phyloP scores from a whole-genome alignment of 2,888 invertebrate species.

The Branchellion lobata region DNA sequence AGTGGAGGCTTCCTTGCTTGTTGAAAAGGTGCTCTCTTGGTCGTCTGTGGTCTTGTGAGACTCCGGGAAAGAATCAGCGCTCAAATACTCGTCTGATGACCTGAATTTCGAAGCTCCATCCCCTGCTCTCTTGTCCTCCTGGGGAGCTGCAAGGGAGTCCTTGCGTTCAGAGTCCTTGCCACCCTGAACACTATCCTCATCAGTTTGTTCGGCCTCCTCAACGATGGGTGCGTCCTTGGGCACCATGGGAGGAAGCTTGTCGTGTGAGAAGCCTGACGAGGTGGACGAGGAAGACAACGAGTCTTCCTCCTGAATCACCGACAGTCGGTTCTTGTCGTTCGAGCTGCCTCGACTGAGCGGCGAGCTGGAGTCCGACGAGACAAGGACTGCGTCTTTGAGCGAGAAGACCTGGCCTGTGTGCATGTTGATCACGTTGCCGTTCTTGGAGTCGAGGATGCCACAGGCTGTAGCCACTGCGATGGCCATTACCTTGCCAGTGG shows the following conservation, averaged over 20 bases:
- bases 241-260: background rate
- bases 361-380: background rate
- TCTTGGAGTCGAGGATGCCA: conserved; percentile 52
- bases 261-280: conserved; percentile 18
- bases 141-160: no score
- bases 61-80: background rate
- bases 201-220: conserved; percentile 11
- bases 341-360: background rate
- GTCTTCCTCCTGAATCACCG: conserved; percentile 37
- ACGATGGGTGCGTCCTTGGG: background rate
- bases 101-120: background rate
- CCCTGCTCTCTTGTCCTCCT: background rate
- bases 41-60: background rate
- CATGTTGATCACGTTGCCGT: conserved; percentile 53
- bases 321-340: conserved; percentile 10
- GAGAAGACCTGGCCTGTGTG: conserved; percentile 65
- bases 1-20: background rate
- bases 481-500: conserved; percentile 52
- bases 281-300: conserved; percentile 13
- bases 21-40: background rate
- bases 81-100: conserved; percentile 11
- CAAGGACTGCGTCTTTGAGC: conserved; percentile 52
- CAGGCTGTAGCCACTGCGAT: conserved; percentile 52
- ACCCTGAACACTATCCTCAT: background rate
- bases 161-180: no score